phyloP scores from a whole-genome alignment of 2,888 invertebrate genomes.

The Latheticus oryzae region DNA sequence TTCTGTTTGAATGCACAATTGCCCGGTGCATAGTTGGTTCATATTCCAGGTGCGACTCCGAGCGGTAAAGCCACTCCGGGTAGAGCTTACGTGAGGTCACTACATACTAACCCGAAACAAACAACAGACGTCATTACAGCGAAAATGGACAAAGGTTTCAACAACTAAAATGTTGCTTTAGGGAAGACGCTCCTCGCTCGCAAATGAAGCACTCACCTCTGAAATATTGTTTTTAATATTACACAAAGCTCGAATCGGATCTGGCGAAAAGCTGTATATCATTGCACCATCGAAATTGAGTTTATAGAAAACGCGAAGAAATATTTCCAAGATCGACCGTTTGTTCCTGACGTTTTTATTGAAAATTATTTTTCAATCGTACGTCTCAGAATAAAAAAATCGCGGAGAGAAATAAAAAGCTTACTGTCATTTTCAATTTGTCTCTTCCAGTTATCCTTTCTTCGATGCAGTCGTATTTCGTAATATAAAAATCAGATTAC shows the following conservation, averaged over 20 bases:
- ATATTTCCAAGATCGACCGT: slow-evolving; percentile 58
- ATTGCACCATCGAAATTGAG: slow-evolving; percentile 46
- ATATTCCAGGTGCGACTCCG: slow-evolving; percentile 47
- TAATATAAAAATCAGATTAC: slow-evolving; percentile 51
- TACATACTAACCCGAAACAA: slow-evolving; percentile 26
- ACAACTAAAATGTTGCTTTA: no score
- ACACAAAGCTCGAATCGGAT: slow-evolving; percentile 21
- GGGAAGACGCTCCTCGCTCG: no score
- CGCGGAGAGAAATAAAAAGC: slow-evolving; percentile 56
- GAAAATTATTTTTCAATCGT: slow-evolving; percentile 61
- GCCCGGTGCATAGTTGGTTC: slow-evolving; percentile 37
- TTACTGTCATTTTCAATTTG: slow-evolving; percentile 61
- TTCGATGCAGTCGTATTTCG: slow-evolving; percentile 48
- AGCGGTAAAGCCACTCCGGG: slow-evolving; percentile 43
- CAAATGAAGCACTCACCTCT: no score
- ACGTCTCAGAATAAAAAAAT: slow-evolving; percentile 52
- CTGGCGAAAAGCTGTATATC: slow-evolving; percentile 38
- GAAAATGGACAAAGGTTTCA: neutral
- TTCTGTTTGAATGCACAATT: slow-evolving; percentile 37
- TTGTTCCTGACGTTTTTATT: slow-evolving; percentile 62
- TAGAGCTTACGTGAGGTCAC: slow-evolving; percentile 42
- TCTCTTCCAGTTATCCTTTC: slow-evolving; percentile 52
- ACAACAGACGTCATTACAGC: slow-evolving; percentile 13
- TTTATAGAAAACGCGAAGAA: slow-evolving; percentile 52
- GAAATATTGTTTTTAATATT: slow-evolving; percentile 43